phyloP scores from a whole-genome alignment of 2,888 invertebrate genomes.

The Slavum lentiscoides region DNA sequence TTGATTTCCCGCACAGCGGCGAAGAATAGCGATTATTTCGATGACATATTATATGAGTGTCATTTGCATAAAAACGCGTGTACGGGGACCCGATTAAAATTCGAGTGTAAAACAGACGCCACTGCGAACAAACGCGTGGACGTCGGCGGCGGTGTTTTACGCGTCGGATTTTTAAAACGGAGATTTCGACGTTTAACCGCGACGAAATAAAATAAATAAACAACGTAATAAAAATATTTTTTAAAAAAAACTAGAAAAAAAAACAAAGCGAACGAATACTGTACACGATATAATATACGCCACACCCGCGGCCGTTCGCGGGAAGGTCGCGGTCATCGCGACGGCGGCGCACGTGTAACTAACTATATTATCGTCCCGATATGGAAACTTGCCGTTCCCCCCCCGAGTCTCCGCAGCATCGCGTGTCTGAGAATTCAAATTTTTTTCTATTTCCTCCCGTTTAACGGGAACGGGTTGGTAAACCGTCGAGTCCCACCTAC shows the following conservation, averaged over 20 bases:
- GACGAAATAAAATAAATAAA: background rate
- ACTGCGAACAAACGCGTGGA: no score
- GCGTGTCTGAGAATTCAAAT: constrained; percentile 33
- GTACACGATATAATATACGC: background rate
- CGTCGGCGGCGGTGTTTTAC: background rate
- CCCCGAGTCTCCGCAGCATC: background rate
- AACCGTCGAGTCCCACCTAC: constrained; percentile 24
- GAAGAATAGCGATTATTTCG: no score
- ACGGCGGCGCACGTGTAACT: background rate
- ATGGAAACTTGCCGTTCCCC: constrained; percentile 47
- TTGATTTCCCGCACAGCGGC: no score
- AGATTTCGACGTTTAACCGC: constrained; percentile 4
- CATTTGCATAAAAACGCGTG: no score
- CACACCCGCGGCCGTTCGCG: constrained; percentile 27
- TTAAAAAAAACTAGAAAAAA: background rate
- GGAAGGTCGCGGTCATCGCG: constrained; percentile 43
- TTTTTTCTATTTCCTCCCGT: constrained; percentile 31
- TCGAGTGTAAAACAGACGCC: no score
- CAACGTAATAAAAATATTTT: background rate
- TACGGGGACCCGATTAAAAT: no score
- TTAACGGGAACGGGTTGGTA: background rate
- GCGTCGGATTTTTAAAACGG: constrained; percentile 7
- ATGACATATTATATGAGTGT: no score
- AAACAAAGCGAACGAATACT: background rate
- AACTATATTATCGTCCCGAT: constrained; percentile 8